Percentiles rank a stretch among this genome's conserved stretches.
Conservation (phyloP, 2,113 vertebrate genomes). For the Neotragus moschatus region DNA sequence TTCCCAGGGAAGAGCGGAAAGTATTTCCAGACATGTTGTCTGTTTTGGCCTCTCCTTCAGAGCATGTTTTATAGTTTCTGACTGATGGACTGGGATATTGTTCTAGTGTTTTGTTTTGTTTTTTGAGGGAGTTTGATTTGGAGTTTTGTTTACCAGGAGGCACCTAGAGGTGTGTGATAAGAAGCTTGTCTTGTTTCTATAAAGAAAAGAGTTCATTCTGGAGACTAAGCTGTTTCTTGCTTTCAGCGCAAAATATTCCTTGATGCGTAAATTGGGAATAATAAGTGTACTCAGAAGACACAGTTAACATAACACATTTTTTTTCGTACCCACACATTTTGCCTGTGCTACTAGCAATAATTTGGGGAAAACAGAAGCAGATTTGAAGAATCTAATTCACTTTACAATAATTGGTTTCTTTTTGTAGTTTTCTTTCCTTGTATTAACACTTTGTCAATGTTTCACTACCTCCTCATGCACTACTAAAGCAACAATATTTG, state of each 20-base stretch:
- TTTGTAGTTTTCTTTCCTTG: slow-evolving; percentile 6
- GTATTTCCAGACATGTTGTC: background rate
- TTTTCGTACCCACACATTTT: slow-evolving; percentile 27
- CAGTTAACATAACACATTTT: slow-evolving; percentile 40
- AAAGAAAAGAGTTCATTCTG: slow-evolving; percentile 18
- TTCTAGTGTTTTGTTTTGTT: background rate
- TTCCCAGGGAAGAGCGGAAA: background rate
- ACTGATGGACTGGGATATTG: background rate
- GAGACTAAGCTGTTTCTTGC: slow-evolving; percentile 1
- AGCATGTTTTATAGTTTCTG: background rate
- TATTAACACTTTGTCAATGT: slow-evolving; percentile 7
- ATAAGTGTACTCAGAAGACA: slow-evolving; percentile 7
- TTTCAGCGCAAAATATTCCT: slow-evolving; percentile 30
- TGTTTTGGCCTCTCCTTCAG: background rate
- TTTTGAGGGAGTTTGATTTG: background rate
- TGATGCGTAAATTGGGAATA: background rate
- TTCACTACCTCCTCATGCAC: background rate
- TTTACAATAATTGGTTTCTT: slow-evolving; percentile 51
- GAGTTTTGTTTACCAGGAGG: background rate
- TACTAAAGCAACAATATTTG: background rate
- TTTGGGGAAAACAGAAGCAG: slow-evolving; percentile 3
- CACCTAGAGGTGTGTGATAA: background rate
- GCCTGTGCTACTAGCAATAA: slow-evolving; percentile 32
- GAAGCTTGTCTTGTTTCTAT: background rate
- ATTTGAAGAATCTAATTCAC: slow-evolving; percentile 47